Evolutionary conservation across 2,113 vertebrate genomes (phyloP).

Genomic region (Taxidea taxus): DNA sequence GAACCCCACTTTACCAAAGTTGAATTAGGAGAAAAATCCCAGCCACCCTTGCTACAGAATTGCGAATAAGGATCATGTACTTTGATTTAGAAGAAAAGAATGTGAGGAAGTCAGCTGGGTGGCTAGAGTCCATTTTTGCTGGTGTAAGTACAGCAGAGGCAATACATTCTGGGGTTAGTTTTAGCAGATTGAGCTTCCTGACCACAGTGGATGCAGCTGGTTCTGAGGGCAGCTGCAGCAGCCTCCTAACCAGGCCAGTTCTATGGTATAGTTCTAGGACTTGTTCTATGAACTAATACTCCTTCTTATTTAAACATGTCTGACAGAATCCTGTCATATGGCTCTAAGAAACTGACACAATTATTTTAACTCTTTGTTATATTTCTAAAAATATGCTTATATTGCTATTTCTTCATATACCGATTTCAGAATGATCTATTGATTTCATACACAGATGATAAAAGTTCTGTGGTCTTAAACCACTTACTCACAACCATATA

Average conservation of each 20-base stretch:
- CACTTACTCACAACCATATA: not conserved
- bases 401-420: not conserved
- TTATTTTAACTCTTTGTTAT: not conserved
- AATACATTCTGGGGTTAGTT: not conserved
- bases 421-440: not conserved
- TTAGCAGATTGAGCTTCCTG: not conserved
- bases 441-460: not conserved
- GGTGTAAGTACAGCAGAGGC: not conserved
- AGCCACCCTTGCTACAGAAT: not conserved
- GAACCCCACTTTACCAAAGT: not conserved
- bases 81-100: not conserved
- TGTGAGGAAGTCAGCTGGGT: not conserved
- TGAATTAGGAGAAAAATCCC: not conserved
- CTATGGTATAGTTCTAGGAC: not conserved
- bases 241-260: not conserved
- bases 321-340: not conserved
- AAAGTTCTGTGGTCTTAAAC: not conserved
- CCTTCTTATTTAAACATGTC: not conserved
- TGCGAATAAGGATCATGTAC: not conserved
- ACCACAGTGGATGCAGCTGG: too few species aligned
- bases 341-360: not conserved
- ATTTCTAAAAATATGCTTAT: not conserved
- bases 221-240: not conserved
- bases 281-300: not conserved
- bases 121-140: not conserved